These are phyloP conservation scores for Cettia cetti DNA, from an alignment of 2,113 vertebrate species.

Conservation along the genomic window DNA sequence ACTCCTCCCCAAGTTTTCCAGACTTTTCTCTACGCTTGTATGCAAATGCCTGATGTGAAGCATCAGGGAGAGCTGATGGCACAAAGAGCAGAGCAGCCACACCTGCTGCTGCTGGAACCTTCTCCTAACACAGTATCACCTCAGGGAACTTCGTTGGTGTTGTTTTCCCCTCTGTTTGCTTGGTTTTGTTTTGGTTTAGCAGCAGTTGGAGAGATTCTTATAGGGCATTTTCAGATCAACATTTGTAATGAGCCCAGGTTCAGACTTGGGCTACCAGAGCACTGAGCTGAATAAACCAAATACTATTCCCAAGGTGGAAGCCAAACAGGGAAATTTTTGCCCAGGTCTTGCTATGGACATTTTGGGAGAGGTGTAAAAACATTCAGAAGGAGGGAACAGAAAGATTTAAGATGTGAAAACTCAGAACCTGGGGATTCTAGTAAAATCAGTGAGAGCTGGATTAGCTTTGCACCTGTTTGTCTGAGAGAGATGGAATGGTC, in stretches of 20 bases:
- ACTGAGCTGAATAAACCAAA: not conserved
- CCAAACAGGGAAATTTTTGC: not conserved
- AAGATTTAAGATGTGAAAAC: not conserved
- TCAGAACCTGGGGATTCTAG: not conserved
- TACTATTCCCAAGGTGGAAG: not conserved
- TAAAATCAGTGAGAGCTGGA: not conserved
- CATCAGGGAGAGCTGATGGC: not conserved
- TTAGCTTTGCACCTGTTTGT: not conserved
- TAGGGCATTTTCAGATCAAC: not conserved
- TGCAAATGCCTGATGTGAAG: not conserved
- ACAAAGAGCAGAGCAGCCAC: not conserved
- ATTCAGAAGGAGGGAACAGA: not conserved
- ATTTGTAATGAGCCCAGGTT: not conserved
- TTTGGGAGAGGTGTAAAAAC: not conserved
- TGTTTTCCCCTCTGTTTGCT: not conserved
- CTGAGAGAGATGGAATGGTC: not conserved
- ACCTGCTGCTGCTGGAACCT: not conserved
- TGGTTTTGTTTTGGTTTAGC: not conserved
- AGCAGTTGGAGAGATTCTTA: not conserved
- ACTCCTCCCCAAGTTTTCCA: not conserved
- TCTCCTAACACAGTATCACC: not conserved
- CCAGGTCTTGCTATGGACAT: not conserved
- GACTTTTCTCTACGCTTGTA: not conserved
- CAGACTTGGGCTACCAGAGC: not conserved
- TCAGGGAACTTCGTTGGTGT: accelerated